Evolutionary conservation across 23 tunicate species (phyloP), one percentile per base, ranked within the genome.

Genomic region (Diplosoma virens): DNA sequence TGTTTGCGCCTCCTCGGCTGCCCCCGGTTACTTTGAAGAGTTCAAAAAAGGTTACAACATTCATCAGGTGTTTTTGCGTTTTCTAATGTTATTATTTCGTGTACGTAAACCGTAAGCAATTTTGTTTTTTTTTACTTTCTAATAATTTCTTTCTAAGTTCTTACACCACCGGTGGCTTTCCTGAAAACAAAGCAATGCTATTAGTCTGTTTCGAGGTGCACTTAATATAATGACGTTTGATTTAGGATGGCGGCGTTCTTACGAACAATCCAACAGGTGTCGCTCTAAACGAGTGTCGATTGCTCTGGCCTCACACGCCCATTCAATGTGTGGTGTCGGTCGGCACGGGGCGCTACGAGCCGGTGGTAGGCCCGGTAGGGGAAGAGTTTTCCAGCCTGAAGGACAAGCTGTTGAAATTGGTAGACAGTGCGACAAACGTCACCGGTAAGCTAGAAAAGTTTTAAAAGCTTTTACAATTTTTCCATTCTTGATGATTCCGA

Each of bases 21-120:
- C 97, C 25, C 97, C 97, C 2, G 92, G 92, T 17, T 85, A 92
- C 64, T 92, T 92, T 76, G 97, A 92, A 77, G 97, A 92, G 58
- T 92, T 67, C 30, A 85, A 85, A 35, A 73, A 79, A 33, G 79
- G 67, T 1, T 25, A 25, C 29, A 85, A 92, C 59, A 81, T 92
- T n/a, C 97, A 92, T 55, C 97, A 92, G 92, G 97, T 89, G 18
- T 16, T 1, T n/a, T 26, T 14, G 11, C 9, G 14, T 41, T n/a
- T n/a, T n/a, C n/a, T n/a, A n/a, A n/a, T n/a, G n/a, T n/a, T n/a
- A n/a, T n/a, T n/a, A n/a, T n/a, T n/a, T n/a, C n/a, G n/a, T n/a
- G n/a, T n/a, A n/a, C n/a, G n/a, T n/a, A n/a, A n/a, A n/a, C n/a
- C n/a, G n/a, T n/a, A n/a, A n/a, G n/a, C n/a, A n/a, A n/a, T n/a